A percentile compares a stretch with the other conserved stretches of the same genome.
Conservation (phyloP, 2,888 invertebrate genomes). For the Limnephilus lunatus region DNA sequence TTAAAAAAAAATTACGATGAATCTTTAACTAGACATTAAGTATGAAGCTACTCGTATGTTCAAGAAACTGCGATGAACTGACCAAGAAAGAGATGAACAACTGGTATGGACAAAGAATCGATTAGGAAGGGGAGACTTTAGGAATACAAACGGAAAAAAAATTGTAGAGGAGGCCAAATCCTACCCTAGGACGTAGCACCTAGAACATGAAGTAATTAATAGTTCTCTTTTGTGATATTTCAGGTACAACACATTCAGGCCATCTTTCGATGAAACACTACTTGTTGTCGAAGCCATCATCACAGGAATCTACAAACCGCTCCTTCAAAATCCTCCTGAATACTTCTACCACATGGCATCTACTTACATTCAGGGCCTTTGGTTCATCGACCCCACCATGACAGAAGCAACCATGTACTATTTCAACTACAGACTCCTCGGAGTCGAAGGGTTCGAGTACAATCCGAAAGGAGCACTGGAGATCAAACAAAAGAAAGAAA, state of each 20-base stretch:
- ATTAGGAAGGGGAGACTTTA: no score
- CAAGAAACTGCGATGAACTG: no score
- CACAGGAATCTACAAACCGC: slow-evolving; percentile 78
- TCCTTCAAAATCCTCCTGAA: slow-evolving; percentile 78
- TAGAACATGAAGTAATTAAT: neutral
- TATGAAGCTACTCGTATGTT: no score
- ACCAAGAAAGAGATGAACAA: no score
- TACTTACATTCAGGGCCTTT: slow-evolving; percentile 82
- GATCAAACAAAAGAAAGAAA: neutral
- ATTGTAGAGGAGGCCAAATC: neutral
- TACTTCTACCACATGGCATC: slow-evolving; percentile 82
- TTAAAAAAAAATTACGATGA: no score
- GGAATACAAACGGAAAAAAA: neutral
- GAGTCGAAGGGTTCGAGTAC: slow-evolving; percentile 74
- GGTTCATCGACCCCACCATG: slow-evolving; percentile 82
- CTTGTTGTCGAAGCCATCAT: slow-evolving; percentile 79
- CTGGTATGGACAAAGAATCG: no score
- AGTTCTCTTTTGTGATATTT: slow-evolving; percentile 62
- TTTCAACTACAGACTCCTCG: slow-evolving; percentile 77
- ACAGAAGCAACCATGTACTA: slow-evolving; percentile 79
- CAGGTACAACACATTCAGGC: slow-evolving; percentile 85
- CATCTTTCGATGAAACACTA: slow-evolving; percentile 80
- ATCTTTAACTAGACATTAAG: no score
- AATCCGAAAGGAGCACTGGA: neutral
- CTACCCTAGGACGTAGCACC: neutral